Percentiles rank a stretch among this genome's conserved stretches.
Evolutionary conservation across 2,113 vertebrate genomes (phyloP).

Genomic region (Erinaceus europaeus): DNA sequence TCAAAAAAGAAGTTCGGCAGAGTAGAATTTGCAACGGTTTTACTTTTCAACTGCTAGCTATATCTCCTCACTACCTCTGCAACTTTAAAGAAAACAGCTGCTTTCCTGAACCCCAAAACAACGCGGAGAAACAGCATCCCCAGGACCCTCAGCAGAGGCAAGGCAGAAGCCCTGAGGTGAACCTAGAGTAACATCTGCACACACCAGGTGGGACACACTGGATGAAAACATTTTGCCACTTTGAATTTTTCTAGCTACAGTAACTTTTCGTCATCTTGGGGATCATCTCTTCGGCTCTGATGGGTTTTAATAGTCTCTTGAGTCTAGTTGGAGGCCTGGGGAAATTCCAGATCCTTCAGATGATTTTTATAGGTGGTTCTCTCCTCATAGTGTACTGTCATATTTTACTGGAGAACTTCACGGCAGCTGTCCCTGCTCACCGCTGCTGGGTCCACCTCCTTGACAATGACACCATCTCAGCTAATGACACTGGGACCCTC

Average conservation of each 20-base stretch:
- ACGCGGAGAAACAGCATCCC: too few species aligned
- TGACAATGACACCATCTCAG: background rate
- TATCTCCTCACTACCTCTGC: background rate
- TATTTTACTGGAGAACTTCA: conserved; percentile 51
- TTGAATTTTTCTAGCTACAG: background rate
- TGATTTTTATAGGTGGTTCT: fast-evolving
- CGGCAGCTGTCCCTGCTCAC: conserved; percentile 82
- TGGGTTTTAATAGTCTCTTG: conserved; percentile 49
- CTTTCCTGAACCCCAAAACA: background rate
- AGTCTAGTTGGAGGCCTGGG: conserved; percentile 27
- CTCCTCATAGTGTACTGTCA: background rate
- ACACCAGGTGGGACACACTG: too few species aligned
- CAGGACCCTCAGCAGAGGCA: too few species aligned
- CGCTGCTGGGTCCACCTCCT: conserved; percentile 75
- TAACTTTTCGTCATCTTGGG: background rate
- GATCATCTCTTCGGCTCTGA: background rate
- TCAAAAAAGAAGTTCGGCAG: too few species aligned
- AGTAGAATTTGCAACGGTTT: background rate
- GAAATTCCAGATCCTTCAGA: conserved; percentile 39
- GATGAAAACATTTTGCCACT: background rate
- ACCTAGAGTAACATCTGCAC: background rate
- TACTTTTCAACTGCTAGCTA: background rate
- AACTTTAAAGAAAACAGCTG: background rate
- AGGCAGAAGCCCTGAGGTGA: background rate
- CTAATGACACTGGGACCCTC: background rate